A percentile compares a stretch with the other conserved stretches of the same genome.
These are phyloP conservation scores for Morbakka virulenta DNA, from an alignment of 30 jellyfish, hydroid and myxozoan species.

Conservation along the genomic window DNA sequence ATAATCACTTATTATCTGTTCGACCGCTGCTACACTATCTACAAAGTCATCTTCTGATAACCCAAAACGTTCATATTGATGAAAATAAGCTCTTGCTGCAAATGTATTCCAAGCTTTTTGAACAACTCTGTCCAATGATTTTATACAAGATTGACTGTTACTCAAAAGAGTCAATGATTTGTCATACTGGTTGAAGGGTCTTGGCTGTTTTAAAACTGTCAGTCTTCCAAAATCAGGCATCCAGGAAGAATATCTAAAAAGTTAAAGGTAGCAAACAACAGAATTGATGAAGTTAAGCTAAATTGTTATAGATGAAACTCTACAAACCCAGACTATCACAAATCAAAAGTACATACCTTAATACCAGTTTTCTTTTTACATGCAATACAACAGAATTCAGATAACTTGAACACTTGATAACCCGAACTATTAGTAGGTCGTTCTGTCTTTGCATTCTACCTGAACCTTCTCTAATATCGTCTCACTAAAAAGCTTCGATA, in stretches of 20 bases:
- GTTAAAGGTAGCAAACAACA: background rate
- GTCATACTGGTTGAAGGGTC: constrained; percentile 76
- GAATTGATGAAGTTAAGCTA: no score
- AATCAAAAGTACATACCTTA: background rate
- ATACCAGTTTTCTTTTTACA: no score
- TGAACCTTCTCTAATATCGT: no score
- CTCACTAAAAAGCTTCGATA: no score
- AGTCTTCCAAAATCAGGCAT: constrained; percentile 1
- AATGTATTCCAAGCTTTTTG: constrained; percentile 92
- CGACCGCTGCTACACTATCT: constrained; percentile 85
- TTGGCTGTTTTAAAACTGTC: constrained; percentile 73
- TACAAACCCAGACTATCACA: constrained; percentile 4
- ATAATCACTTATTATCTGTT: constrained; percentile 80
- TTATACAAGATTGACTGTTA: constrained; percentile 81
- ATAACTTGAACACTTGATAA: no score
- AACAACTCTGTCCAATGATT: constrained; percentile 60
- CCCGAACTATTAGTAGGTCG: no score
- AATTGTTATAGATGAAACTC: background rate
- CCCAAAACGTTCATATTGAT: constrained; percentile 87
- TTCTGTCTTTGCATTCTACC: no score
- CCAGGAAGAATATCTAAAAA: constrained; percentile 40
- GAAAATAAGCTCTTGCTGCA: constrained; percentile 88
- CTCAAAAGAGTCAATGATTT: constrained; percentile 84
- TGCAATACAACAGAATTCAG: no score
- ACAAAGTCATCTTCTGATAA: constrained; percentile 87